Conservation (phyloP, 92 coral and sea anemone genomes). For the Micromussa lordhowensis region DNA sequence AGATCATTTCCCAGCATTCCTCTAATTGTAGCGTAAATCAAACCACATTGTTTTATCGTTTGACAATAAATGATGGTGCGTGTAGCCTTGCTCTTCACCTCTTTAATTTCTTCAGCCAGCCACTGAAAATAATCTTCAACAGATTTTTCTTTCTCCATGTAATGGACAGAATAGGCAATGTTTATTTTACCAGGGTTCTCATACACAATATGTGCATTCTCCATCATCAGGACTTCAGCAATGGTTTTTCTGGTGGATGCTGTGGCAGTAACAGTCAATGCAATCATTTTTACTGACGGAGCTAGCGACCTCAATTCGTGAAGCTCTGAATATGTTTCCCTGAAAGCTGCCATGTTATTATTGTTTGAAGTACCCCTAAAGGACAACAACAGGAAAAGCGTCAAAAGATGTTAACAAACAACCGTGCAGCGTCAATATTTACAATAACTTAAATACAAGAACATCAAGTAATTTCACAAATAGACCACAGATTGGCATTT, state of each 20-base stretch:
- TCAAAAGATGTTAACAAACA: background rate
- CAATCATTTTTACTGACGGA: constrained; percentile 50
- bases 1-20: constrained; percentile 68
- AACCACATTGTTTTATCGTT: constrained; percentile 67
- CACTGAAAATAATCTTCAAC: constrained; percentile 63
- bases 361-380: constrained; percentile 72
- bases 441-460: background rate
- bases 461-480: too few species aligned
- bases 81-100: constrained; percentile 19
- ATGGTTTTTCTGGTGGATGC: constrained; percentile 61
- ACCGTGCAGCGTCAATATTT: background rate
- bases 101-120: constrained; percentile 62
- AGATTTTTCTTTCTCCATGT: constrained; percentile 59
- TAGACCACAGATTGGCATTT: too few species aligned
- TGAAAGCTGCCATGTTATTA: constrained; percentile 54
- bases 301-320: constrained; percentile 68
- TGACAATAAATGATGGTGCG: constrained; percentile 79
- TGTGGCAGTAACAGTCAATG: constrained; percentile 78
- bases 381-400: background rate
- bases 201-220: constrained; percentile 31
- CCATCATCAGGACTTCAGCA: constrained; percentile 51
- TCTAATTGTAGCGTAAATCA: constrained; percentile 59
- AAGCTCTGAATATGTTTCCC: constrained; percentile 59
- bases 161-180: constrained; percentile 64
- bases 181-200: constrained; percentile 64